These are phyloP conservation scores for Argynnis bischoffii DNA, from an alignment of 2,888 invertebrate genomes.

Conservation along the genomic window DNA sequence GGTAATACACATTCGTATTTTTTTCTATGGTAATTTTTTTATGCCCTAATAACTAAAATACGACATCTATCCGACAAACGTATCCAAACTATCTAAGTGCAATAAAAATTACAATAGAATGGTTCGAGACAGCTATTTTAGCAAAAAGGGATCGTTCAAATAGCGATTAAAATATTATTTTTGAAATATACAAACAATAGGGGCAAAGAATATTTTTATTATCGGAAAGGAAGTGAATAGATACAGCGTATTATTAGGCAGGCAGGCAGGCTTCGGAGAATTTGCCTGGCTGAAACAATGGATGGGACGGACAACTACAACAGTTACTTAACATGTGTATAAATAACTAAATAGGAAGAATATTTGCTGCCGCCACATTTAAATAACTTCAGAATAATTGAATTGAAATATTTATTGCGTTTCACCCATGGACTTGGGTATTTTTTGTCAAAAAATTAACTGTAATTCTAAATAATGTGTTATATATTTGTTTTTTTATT, in stretches of 20 bases:
- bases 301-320: constrained; percentile 48
- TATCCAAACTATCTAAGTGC: constrained; percentile 53
- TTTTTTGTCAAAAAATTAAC: too few relatives aligned
- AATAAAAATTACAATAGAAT: constrained; percentile 68
- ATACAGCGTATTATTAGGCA: constrained; percentile 62
- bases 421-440: background rate
- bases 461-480: too few relatives aligned
- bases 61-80: constrained; percentile 45
- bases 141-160: constrained; percentile 60
- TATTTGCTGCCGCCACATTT: constrained; percentile 35
- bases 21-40: constrained; percentile 19
- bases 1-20: background rate
- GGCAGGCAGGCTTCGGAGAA: constrained; percentile 62
- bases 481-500: too few relatives aligned
- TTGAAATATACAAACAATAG: constrained; percentile 68
- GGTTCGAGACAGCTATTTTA: constrained; percentile 47
- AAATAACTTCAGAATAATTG: constrained; percentile 10
- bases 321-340: constrained; percentile 57
- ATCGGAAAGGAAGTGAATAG: constrained; percentile 77
- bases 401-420: constrained; percentile 3
- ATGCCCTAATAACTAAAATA: constrained; percentile 33
- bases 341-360: constrained; percentile 42
- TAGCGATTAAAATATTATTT: constrained; percentile 76
- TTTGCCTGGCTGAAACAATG: constrained; percentile 67
- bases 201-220: constrained; percentile 63